phyloP scores from a whole-genome alignment of 1,140 invertebrate species.

The Ganaspis sp. region DNA sequence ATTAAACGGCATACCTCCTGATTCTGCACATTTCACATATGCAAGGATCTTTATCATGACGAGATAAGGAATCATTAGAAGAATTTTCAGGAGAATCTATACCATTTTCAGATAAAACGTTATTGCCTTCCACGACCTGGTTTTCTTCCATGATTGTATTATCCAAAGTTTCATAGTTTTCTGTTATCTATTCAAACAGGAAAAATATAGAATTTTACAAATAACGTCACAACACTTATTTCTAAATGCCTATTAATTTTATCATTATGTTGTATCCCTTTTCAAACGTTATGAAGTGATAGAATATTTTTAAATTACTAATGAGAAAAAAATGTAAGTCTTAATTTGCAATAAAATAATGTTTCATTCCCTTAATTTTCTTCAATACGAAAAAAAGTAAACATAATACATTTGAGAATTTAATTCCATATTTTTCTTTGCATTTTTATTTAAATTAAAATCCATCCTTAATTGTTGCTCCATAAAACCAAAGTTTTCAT shows the following conservation, averaged over 20 bases:
- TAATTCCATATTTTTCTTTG: too few relatives aligned
- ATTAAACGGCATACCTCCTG: constrained; percentile 68
- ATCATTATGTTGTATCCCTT: too few relatives aligned
- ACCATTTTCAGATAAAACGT: background rate
- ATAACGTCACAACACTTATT: background rate
- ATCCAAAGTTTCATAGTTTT: constrained; percentile 1
- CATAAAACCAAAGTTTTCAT: too few relatives aligned
- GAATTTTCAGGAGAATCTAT: constrained; percentile 3
- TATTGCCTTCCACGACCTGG: background rate
- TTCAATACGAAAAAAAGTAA: too few relatives aligned
- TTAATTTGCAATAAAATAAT: too few relatives aligned
- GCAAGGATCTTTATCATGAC: constrained; percentile 52
- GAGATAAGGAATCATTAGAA: constrained; percentile 22
- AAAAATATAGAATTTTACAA: background rate
- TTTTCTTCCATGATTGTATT: constrained; percentile 3
- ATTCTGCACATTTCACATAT: constrained; percentile 64
- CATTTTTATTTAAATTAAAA: too few relatives aligned
- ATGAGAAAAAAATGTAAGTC: too few relatives aligned
- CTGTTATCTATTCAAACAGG: background rate
- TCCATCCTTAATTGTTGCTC: too few relatives aligned
- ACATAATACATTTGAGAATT: too few relatives aligned
- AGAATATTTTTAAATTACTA: too few relatives aligned
- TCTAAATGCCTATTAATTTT: background rate
- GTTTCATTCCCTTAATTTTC: too few relatives aligned
- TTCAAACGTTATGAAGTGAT: too few relatives aligned